Conservation (phyloP, 2,797 vertebrate genomes). For the Anguilla anguilla region DNA sequence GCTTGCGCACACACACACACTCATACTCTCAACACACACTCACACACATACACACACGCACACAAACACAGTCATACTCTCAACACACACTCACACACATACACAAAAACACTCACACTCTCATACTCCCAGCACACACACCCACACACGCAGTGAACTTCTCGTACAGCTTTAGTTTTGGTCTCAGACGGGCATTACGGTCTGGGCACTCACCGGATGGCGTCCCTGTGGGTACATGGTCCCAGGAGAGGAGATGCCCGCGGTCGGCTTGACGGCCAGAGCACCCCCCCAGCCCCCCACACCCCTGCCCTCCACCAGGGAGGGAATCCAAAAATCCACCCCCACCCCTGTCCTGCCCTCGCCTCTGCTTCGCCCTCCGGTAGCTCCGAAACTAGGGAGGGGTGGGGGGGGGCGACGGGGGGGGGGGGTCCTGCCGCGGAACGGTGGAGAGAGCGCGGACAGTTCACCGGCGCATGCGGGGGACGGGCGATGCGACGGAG, state of each 20-base stretch:
- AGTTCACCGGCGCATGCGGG: constrained; percentile 49
- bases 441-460: constrained; percentile 45
- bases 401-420: background rate
- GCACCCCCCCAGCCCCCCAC: constrained; percentile 70
- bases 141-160: background rate
- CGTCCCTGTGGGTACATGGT: constrained; percentile 92
- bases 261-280: constrained; percentile 73
- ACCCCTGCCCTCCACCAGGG: constrained; percentile 69
- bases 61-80: too few species aligned
- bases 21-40: too few species aligned
- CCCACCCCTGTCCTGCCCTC: constrained; percentile 46
- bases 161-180: background rate
- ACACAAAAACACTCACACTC: background rate
- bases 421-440: constrained; percentile 53
- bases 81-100: too few species aligned
- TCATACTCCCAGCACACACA: background rate
- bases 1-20: too few species aligned
- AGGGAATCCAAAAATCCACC: constrained; percentile 44
- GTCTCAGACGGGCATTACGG: background rate
- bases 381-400: constrained; percentile 43
- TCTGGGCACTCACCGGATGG: constrained; percentile 80
- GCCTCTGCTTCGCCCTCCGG: constrained; percentile 36
- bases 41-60: too few species aligned
- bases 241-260: constrained; percentile 70
- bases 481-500: constrained; percentile 51